Base-by-base conservation (phyloP, 2,888 invertebrate species). In the Synanthedon tipuliformis region DNA sequence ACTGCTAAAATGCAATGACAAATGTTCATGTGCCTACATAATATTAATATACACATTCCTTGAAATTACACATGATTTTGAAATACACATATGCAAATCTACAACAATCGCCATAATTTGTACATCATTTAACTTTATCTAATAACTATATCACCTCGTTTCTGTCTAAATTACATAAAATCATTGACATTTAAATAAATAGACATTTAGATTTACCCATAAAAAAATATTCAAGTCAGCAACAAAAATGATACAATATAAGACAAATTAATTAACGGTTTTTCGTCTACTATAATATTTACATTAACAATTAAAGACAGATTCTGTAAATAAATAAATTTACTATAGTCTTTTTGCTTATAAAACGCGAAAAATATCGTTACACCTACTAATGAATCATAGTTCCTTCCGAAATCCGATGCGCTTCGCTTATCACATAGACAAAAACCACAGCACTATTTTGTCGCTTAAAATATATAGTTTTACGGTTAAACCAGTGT, bases 1-100 rank as follows among this genome's bases (percentile, higher is more conserved):
- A 85, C 79, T 83, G 83, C 83, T 72, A 83, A 83, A 86, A 85
- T 86, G 85, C 85, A 85, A 81, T 78, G 83, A 81, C 75, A 75
- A 75, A 70, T 34, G 61, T 69, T 67, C 69, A 75, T 77, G 78
- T 81, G 75, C 81, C 70, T 63, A 64, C 66, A 68, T 63, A 60
- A 16, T 56, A 57, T 58, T 70, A 72, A 74, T 78, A 75, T 75
- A 79, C 75, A 81, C 74, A 72, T 72, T 69, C 67, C 10, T 68
- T 70, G 69, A 71, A 80, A 79, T 78, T 81, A 83, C 85, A 83
- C 86, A 87, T 85, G 85, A 86, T 86, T 86, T 78, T 66, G 58
- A 77, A 74, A 34, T 34, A 34, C 34, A 10, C 3, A 76, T 69
- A 78, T 80, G 82, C 80, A 83, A 78, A 75, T 73, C 74, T 79